These are phyloP conservation scores for Oreocharis arfaki DNA, from an alignment of 2,113 vertebrate genomes.

Conservation along the genomic window DNA sequence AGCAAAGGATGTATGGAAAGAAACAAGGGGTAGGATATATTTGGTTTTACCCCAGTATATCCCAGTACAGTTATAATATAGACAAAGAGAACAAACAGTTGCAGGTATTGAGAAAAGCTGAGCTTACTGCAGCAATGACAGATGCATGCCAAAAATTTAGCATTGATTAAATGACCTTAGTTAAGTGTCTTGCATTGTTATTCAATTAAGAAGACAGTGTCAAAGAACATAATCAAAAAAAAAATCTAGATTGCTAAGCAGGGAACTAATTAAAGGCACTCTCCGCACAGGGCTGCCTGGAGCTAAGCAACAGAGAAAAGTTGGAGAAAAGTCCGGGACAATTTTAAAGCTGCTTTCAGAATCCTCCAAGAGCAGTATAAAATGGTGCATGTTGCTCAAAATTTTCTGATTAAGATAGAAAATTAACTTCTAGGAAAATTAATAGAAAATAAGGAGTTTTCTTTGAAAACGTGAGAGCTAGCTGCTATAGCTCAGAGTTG, in stretches of 20 bases:
- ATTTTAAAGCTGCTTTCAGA: not conserved
- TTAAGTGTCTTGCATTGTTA: not conserved
- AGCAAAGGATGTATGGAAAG: not conserved
- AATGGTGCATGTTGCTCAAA: not conserved
- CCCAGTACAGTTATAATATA: not conserved
- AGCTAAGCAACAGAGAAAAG: not conserved
- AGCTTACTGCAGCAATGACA: not conserved
- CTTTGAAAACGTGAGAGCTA: not conserved
- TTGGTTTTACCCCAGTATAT: not conserved
- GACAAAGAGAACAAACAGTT: not conserved
- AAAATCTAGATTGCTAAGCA: not conserved
- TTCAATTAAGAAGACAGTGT: not conserved
- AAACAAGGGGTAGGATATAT: not conserved
- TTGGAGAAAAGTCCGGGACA: not conserved
- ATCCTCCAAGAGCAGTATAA: not conserved
- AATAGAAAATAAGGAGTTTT: not conserved
- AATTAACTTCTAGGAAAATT: not conserved
- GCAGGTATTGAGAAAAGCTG: not conserved
- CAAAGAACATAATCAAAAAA: not conserved
- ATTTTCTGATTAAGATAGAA: not conserved
- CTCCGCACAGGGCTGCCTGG: not conserved
- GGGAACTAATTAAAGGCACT: not conserved
- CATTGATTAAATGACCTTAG: not conserved
- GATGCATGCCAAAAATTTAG: accelerated
- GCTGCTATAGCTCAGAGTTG: not conserved